phyloP scores from a whole-genome alignment of 2,797 vertebrate genomes.

The Microctenopoma stevenorrisi region DNA sequence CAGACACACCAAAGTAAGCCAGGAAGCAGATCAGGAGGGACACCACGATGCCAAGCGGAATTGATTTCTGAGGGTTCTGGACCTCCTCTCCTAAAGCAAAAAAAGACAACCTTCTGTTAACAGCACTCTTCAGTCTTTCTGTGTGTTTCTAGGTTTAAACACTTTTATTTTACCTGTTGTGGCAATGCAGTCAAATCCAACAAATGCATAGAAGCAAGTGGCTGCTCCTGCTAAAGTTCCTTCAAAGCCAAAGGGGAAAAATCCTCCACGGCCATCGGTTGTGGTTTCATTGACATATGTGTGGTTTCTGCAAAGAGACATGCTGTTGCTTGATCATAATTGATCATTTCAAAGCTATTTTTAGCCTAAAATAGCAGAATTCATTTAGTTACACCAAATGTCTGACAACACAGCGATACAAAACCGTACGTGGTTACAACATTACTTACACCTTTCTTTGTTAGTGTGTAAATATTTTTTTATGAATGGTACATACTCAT shows the following conservation, averaged over 20 bases:
- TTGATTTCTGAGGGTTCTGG: constrained; percentile 87
- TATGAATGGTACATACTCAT: constrained; percentile 25
- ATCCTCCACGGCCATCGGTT: constrained; percentile 76
- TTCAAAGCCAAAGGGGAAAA: constrained; percentile 89
- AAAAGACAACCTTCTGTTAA: neutral
- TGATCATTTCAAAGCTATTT: neutral
- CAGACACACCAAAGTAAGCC: constrained; percentile 89
- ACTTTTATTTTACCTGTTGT: constrained; percentile 79
- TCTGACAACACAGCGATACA: neutral
- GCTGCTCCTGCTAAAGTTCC: constrained; percentile 91
- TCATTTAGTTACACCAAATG: neutral
- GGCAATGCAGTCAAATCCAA: constrained; percentile 93
- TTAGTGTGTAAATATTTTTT: neutral
- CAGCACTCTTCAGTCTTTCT: neutral
- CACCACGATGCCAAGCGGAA: constrained; percentile 85
- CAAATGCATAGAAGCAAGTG: constrained; percentile 91
- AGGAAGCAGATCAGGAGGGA: constrained; percentile 91
- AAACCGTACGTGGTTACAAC: neutral
- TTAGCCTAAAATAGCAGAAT: neutral
- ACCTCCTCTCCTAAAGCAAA: constrained; percentile 87
- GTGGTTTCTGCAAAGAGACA: constrained; percentile 56
- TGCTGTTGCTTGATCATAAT: neutral
- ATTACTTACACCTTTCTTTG: neutral
- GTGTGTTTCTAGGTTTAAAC: neutral
- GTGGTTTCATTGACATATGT: constrained; percentile 63